Base-by-base conservation (phyloP, 1,140 invertebrate genomes). In the Rhyacophila brunnea region DNA sequence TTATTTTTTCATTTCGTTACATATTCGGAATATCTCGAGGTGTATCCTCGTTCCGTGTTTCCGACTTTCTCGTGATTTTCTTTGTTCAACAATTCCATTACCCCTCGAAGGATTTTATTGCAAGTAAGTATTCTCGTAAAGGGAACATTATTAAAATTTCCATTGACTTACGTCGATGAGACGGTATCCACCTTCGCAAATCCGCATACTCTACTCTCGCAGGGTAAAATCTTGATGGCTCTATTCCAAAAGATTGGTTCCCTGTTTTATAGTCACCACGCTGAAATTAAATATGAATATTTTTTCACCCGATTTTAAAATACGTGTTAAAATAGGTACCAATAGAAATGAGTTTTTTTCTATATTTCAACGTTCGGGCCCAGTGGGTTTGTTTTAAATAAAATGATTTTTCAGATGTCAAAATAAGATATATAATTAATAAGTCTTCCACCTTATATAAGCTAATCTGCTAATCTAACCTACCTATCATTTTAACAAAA, bases 121-220 rank as follows among this genome's bases (percentile, higher is more conserved):
- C 43, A 15, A 19, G 43, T 45, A 19, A 19, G 43, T 45, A 45
- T 45, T 45, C 43, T 10, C 43, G 43, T 45, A 15, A 19, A 17
- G 18, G 18, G 43, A 19, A 45, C 14, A 45, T 45, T 45, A 45
- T 45, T 45, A 45, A 45, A 45, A 45, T 45, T 45, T 45, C 43
- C 43, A 45, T 45, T 45, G 43, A 45, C 43, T 45, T 45, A 45
- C 43, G 18, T 45, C 43, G 43, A 45, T 45, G 43, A 15, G 14
- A 45, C n/a, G 43, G 43, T 11, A 17, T 45, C 43, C 17, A 19
- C 43, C 17, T 20, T 20, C 14, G 18, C 43, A 45, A 45, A 45
- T 45, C 43, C 43, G 43, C 43, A 17, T 19, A 17, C 43, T 45
- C 14, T 45, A 45, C 43, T 45, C 18, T 17, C 17, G 17, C 17